These are phyloP conservation scores for Tiphia femorata DNA, from an alignment of 2,888 invertebrate genomes.

Conservation along the genomic window DNA sequence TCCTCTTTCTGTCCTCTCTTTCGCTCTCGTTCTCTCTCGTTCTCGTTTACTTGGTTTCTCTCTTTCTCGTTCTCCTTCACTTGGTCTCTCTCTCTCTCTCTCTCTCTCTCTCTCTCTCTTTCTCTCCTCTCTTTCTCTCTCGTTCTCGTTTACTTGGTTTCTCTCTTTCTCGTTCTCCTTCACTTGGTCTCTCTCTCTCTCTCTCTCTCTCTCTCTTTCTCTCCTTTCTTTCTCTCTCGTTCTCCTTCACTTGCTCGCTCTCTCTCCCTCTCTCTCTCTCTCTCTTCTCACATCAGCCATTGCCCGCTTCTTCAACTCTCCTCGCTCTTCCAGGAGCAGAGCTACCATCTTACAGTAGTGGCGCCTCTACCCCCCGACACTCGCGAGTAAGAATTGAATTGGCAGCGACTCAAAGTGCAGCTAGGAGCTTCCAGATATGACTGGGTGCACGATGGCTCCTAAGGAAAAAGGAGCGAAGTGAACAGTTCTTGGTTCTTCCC, in stretches of 20 bases:
- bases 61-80: not conserved
- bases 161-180: not conserved
- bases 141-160: not conserved
- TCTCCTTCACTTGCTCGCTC: not conserved
- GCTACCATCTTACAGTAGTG: not conserved
- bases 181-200: not conserved
- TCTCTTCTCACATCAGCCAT: not conserved
- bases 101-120: not conserved
- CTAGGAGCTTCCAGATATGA: conserved; percentile 8
- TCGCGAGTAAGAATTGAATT: conserved; percentile 20
- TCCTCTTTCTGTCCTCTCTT: not conserved
- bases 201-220: not conserved
- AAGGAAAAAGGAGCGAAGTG: too few species aligned
- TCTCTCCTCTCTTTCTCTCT: not conserved
- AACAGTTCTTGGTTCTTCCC: too few species aligned
- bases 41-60: not conserved
- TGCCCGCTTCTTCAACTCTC: not conserved
- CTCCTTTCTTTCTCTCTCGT: too few species aligned
- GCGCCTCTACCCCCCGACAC: not conserved
- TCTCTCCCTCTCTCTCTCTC: not conserved
- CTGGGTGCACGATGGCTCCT: too few species aligned
- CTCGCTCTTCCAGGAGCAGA: too few species aligned
- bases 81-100: too few species aligned
- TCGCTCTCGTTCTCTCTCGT: too few species aligned
- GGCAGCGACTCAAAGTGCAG: conserved; percentile 26